Conservation (phyloP, 2,888 invertebrate genomes). For the Saturnia japonica region DNA sequence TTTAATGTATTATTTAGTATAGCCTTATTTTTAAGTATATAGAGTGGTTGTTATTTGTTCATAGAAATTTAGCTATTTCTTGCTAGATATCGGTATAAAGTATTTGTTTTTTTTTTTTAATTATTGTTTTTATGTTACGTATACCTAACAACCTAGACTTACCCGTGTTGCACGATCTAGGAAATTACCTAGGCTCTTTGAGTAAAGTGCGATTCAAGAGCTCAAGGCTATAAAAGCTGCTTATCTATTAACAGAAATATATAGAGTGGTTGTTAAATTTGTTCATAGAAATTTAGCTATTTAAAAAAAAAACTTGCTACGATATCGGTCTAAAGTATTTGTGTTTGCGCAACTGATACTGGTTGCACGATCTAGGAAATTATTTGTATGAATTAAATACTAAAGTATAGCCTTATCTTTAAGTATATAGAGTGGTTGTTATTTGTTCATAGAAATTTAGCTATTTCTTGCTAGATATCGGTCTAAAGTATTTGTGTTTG, state of each 20-base stretch:
- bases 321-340: too few relatives aligned
- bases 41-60: neutral
- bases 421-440: neutral
- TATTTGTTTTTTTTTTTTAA: conserved; percentile 4
- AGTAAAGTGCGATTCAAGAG: too few relatives aligned
- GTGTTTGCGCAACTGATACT: conserved; percentile 36
- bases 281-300: too few relatives aligned
- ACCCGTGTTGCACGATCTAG: too few relatives aligned
- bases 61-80: neutral
- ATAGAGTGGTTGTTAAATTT: too few relatives aligned
- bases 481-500: too few relatives aligned
- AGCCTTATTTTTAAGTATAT: neutral
- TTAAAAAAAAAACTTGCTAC: too few relatives aligned
- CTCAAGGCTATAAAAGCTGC: too few relatives aligned
- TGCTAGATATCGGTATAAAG: neutral
- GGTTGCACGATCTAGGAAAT: conserved; percentile 52
- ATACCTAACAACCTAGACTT: too few relatives aligned
- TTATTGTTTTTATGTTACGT: too few relatives aligned
- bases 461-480: neutral
- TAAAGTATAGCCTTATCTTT: neutral
- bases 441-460: neutral
- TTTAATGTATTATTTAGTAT: neutral
- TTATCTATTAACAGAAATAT: too few relatives aligned
- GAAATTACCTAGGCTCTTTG: too few relatives aligned
- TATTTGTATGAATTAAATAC: neutral